Base-by-base conservation (phyloP, 2,113 vertebrate species). In the Rhabdomys dilectus region DNA sequence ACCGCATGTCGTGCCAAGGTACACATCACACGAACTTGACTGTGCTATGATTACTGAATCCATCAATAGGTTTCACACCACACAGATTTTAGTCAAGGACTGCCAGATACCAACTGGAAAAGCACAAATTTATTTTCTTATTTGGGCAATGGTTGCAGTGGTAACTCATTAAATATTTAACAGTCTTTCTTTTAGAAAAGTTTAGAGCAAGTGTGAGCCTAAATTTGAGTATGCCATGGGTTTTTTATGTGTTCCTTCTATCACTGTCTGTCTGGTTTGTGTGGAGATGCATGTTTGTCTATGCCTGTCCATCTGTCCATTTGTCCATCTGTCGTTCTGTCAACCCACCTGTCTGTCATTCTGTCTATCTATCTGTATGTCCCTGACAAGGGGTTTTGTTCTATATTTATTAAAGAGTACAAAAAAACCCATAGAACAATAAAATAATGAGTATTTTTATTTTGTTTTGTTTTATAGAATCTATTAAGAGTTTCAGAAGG, bases 1-100 rank as follows among this genome's bases (percentile, higher is more conserved):
- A 99, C 96, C 99, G 99, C 62, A 99, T 99, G 98, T 99, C 99
- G 1, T 99, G 99, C 92, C 99, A 99, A 98, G 99, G 99, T 99
- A 98, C 10, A 88, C 53, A 7, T 91, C 34, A 42, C 34, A 2
- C 58, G 76, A 89, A 31, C 15, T n/a, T 93, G 36, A 2, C 72
- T 92, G 17, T 90, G 16, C 39, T 77, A 7, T 1, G 56, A 51
- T 96, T 82, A 29, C 15, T 87, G 92, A 16, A 48, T 34, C 1
- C 0, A 17, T 17, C 15, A 45, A n/a, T 68, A 16, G 17, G 19
- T 48, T 3, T 19, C 51, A 21, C 84, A 31, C 24, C 51, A 21
- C 84, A 31, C 5, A 70, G 42, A 60, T 58, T 60, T 97, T 70
- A 85, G 7, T 7, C 26, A 64, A 85, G 24, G 2, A 56, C 78